phyloP scores from a whole-genome alignment of 1,140 invertebrate species.

The Drosophila repleta region DNA sequence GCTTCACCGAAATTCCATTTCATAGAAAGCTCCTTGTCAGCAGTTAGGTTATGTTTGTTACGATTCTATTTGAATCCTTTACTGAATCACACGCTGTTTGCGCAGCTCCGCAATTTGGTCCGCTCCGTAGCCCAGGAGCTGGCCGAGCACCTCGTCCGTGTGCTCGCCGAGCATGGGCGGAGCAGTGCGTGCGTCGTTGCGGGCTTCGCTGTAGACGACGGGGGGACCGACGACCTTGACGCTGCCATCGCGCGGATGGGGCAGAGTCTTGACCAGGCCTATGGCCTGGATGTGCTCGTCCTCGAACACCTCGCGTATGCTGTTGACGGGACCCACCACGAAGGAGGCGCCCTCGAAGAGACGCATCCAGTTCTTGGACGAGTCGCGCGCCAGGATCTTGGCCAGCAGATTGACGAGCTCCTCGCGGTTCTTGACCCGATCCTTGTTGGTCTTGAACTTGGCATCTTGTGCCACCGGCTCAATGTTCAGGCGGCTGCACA shows the following conservation, averaged over 20 bases:
- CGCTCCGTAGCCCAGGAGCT: conserved; percentile 88
- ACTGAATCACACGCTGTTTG: conserved; percentile 61
- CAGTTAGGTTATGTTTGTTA: neutral
- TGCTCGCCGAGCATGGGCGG: conserved; percentile 95
- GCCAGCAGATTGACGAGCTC: conserved; percentile 88
- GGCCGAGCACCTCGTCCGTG: conserved; percentile 90
- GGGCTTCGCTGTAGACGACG: conserved; percentile 90
- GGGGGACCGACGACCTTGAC: conserved; percentile 94
- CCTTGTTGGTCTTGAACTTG: conserved; percentile 89
- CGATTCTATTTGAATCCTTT: no score
- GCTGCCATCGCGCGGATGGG: conserved; percentile 88
- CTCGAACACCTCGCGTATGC: conserved; percentile 92
- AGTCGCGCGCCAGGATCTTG: conserved; percentile 87
- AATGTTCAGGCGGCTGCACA: conserved; percentile 88
- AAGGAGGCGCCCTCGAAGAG: conserved; percentile 90
- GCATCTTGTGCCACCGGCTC: conserved; percentile 86
- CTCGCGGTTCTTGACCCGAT: conserved; percentile 91
- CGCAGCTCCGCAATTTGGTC: conserved; percentile 46
- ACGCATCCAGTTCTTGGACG: conserved; percentile 90
- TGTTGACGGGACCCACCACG: conserved; percentile 96
- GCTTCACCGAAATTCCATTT: no score
- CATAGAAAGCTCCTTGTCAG: neutral
- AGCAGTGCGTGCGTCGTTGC: conserved; percentile 89
- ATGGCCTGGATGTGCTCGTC: conserved; percentile 93
- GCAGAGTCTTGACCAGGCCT: conserved; percentile 90